Conservation (phyloP, 1,140 invertebrate genomes). For the Trigoniulus corallinus region DNA sequence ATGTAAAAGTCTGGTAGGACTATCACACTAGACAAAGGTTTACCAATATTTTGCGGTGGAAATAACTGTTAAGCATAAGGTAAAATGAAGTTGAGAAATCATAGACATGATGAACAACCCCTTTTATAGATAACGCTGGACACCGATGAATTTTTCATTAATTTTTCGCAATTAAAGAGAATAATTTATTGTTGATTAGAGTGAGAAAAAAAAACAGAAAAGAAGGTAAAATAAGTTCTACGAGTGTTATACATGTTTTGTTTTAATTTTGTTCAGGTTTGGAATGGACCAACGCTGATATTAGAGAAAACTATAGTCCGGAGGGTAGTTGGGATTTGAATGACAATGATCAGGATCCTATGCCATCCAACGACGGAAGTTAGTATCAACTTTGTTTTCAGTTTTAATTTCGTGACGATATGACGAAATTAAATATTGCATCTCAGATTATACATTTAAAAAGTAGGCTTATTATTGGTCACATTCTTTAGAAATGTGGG, state of each 20-base stretch:
- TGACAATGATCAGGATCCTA: conserved; percentile 26
- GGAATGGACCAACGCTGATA: conserved; percentile 24
- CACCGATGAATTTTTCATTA: not conserved
- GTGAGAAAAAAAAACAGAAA: too few species aligned
- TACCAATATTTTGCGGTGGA: too few species aligned
- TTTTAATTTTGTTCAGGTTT: conserved; percentile 17
- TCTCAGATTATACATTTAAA: not conserved
- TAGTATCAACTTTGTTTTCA: not conserved
- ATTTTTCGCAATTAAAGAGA: conserved; percentile 1
- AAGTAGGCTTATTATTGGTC: too few species aligned
- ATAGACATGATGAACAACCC: too few species aligned
- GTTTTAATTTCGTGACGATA: not conserved
- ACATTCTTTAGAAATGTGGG: too few species aligned
- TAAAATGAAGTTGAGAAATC: too few species aligned
- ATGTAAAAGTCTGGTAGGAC: too few species aligned
- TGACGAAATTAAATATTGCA: not conserved
- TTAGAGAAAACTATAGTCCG: conserved; percentile 22
- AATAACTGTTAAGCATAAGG: too few species aligned
- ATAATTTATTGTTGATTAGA: not conserved
- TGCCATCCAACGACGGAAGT: conserved; percentile 13
- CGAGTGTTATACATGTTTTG: not conserved
- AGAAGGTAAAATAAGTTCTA: too few species aligned
- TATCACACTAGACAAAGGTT: too few species aligned
- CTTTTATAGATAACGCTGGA: conserved; percentile 3
- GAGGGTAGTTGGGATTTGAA: conserved; percentile 28